A percentile compares a stretch with the other conserved stretches of the same genome.
Conservation (phyloP, 2,113 vertebrate species). For the Excalfactoria chinensis region DNA sequence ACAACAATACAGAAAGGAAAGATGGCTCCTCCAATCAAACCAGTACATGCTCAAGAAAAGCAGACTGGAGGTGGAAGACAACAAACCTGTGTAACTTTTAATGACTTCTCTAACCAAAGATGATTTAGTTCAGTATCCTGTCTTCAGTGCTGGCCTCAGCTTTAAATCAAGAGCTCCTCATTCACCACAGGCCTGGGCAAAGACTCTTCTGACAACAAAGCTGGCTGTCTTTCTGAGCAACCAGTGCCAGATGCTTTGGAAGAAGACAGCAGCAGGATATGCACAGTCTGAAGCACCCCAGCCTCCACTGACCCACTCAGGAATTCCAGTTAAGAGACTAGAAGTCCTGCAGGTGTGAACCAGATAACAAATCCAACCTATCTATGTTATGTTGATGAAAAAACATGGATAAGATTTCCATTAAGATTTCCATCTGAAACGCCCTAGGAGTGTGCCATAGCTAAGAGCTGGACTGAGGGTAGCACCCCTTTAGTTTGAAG, state of each 20-base stretch:
- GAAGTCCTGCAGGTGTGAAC: neutral
- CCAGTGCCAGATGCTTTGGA: neutral
- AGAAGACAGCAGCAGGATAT: neutral
- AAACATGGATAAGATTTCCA: neutral
- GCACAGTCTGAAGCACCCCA: neutral
- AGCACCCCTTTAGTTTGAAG: fast-evolving
- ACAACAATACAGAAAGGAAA: neutral
- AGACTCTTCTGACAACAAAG: neutral
- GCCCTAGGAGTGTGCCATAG: too few species aligned
- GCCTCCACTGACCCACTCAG: neutral
- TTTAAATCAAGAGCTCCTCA: neutral
- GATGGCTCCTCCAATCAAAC: neutral
- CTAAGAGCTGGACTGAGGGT: neutral
- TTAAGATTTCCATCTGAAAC: neutral
- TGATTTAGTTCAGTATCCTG: neutral
- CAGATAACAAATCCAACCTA: neutral
- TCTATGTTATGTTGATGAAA: neutral
- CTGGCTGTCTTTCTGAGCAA: neutral
- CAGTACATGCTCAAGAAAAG: neutral
- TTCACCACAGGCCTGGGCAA: neutral
- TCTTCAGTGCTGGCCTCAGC: fast-evolving
- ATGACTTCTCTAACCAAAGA: neutral
- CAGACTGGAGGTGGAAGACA: neutral
- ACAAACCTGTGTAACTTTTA: neutral
- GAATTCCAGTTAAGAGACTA: neutral